Conservation (phyloP, 2,888 invertebrate genomes). For the Cryptocephalus primarius region DNA sequence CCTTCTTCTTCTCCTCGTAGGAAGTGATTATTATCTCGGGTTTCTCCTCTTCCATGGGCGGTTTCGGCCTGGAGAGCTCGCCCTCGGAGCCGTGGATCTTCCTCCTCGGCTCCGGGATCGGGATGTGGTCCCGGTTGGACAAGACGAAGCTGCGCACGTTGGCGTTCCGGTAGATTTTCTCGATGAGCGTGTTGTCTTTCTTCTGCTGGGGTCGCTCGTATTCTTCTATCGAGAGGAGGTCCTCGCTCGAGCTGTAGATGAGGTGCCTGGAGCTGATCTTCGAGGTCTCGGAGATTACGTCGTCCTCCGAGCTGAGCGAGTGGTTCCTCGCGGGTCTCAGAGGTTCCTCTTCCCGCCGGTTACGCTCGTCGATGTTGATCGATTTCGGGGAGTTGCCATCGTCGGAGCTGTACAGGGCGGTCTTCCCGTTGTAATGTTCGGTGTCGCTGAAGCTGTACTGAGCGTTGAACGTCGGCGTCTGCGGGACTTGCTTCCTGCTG, state of each 20-base stretch:
- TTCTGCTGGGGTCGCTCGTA: slow-evolving; percentile 12
- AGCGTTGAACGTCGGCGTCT: slow-evolving; percentile 4
- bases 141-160: slow-evolving; percentile 21
- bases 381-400: slow-evolving; percentile 12
- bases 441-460: neutral
- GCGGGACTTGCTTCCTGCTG: slow-evolving; percentile 12
- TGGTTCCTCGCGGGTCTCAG: slow-evolving; percentile 4
- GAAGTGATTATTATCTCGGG: neutral
- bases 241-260: slow-evolving; percentile 17
- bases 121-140: slow-evolving; percentile 18
- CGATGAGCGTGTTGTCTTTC: slow-evolving; percentile 25
- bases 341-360: slow-evolving; percentile 6
- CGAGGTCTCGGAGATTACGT: slow-evolving; percentile 5
- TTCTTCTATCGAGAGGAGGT: slow-evolving; percentile 17
- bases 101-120: slow-evolving; percentile 7
- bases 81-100: slow-evolving; percentile 3
- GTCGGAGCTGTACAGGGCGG: slow-evolving; percentile 8
- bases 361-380: slow-evolving; percentile 10
- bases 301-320: neutral
- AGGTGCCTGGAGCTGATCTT: slow-evolving; percentile 2
- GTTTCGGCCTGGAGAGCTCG: neutral
- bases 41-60: neutral
- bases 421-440: slow-evolving; percentile 1
- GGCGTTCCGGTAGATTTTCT: slow-evolving; percentile 24
- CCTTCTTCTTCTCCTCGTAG: neutral